Evolutionary conservation across 2,888 invertebrate species (phyloP), one percentile per base, ranked within the genome.

Genomic region (Pristionchus fissidentatus): DNA sequence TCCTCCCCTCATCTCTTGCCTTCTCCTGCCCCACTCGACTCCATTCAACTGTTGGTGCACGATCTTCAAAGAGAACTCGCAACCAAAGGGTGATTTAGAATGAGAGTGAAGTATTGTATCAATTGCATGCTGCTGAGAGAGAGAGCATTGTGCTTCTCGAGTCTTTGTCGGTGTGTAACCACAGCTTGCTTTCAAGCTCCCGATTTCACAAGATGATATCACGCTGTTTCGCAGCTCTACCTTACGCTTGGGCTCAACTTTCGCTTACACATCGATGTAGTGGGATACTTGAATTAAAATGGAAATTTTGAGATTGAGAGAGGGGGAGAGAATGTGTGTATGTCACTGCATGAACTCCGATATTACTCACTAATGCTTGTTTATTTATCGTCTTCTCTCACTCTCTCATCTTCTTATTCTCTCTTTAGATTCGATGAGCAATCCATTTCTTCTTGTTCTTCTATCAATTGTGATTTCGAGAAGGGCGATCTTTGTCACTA

Each of bases 391-490:
- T 35, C 32, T 35, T 10, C 8, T n/a, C n/a, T n/a, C n/a, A n/a
- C n/a, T n/a, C n/a, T n/a, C n/a, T n/a, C n/a, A n/a, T n/a, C n/a
- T n/a, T n/a, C n/a, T n/a, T n/a, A n/a, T n/a, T n/a, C n/a, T 38
- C n/a, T 22, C 26, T 62, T 49, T 38, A 83, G 83, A 83, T 35
- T 41, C 49, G 52, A 73, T 55, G 83, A 52, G 55, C 46, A 66
- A 8, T 32, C 83, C 3, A 73, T 29, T 55, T 32, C 83, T 29
- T 1, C 49, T 7, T 88, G 88, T 77, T 83, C 87, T 83, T 80
- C 85, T 13, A 82, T 88, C 29, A 81, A 85, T 10, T 88, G 88
- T 80, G 84, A 87, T 80, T 88, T 88, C 83, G 88, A 88, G 49
- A 78, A 85, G 41, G 88, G 41, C 26, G 83, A 83, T 10, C 38